Evolutionary conservation across 1,140 invertebrate species (phyloP).

Genomic region (Bemisia tabaci): DNA sequence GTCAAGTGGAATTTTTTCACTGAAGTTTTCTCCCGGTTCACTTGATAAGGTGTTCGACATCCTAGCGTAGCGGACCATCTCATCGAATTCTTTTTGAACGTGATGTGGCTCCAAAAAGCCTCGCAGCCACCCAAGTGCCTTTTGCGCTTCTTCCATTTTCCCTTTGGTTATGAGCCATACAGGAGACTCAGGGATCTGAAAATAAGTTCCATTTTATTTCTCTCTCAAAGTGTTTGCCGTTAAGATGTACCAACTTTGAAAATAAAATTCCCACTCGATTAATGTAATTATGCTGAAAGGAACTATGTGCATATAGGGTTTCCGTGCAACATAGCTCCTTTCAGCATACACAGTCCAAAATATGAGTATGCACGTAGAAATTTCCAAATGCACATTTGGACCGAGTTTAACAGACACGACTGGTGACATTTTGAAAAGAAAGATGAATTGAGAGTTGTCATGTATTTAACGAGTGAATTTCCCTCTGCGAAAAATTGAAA

Average conservation of each 20-base stretch:
- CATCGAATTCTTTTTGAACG: constrained; percentile 34
- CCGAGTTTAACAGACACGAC: no score
- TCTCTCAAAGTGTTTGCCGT: no score
- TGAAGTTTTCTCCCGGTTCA: not conserved
- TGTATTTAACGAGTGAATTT: no score
- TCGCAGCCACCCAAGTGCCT: constrained; percentile 35
- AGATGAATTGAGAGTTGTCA: no score
- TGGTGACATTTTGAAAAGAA: no score
- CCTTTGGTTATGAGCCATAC: constrained; percentile 42
- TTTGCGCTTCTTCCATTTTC: constrained; percentile 33
- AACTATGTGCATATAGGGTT: not conserved
- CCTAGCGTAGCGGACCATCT: constrained; percentile 26
- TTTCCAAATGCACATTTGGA: no score
- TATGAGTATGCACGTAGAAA: no score
- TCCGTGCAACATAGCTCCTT: not conserved
- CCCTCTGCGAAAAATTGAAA: no score
- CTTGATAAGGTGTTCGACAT: constrained; percentile 10
- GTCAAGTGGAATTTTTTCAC: not conserved
- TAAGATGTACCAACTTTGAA: no score
- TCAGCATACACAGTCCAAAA: not conserved
- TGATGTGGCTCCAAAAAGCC: constrained; percentile 35
- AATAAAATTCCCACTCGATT: no score
- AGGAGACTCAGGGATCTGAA: constrained; percentile 48
- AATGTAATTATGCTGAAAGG: not conserved
- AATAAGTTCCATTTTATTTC: no score